Evolutionary conservation across 1,140 invertebrate genomes (phyloP).

Genomic region (Belonocnema kinseyi): DNA sequence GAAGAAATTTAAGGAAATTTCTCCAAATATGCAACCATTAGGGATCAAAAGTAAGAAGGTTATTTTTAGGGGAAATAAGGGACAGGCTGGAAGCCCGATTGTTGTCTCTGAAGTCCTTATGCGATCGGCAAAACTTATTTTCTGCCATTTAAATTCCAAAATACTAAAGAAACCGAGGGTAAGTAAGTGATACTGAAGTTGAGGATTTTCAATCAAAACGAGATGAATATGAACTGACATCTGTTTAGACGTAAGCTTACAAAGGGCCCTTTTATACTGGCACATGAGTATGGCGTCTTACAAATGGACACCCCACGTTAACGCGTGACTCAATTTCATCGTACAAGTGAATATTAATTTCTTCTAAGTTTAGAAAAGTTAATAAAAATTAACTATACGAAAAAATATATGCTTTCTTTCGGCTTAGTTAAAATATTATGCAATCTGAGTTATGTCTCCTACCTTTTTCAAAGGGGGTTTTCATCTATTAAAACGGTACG

Average conservation of each 20-base stretch:
- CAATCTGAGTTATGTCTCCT: too few relatives aligned
- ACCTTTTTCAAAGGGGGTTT: too few relatives aligned
- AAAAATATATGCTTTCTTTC: too few relatives aligned
- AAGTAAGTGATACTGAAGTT: constrained; percentile 34
- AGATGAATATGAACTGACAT: constrained; percentile 49
- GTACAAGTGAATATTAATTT: neutral
- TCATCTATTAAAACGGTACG: too few relatives aligned
- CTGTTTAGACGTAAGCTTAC: constrained; percentile 62
- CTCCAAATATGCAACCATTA: too few relatives aligned
- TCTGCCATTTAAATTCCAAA: neutral
- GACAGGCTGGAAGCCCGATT: too few relatives aligned
- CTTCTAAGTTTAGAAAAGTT: neutral
- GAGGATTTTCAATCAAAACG: constrained; percentile 57
- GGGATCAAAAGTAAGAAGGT: too few relatives aligned
- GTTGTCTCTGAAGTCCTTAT: too few relatives aligned
- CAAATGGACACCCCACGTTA: constrained; percentile 67
- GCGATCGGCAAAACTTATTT: neutral
- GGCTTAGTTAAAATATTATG: too few relatives aligned
- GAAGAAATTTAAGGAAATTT: too few relatives aligned
- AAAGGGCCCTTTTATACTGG: constrained; percentile 69
- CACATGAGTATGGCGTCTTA: constrained; percentile 55
- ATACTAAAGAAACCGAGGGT: constrained; percentile 51
- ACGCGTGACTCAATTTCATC: constrained; percentile 33
- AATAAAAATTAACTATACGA: too few relatives aligned
- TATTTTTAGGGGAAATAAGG: too few relatives aligned